Percentiles rank a stretch among this genome's conserved stretches.
phyloP scores from a whole-genome alignment of 2,113 vertebrate genomes.

The Puma concolor region DNA sequence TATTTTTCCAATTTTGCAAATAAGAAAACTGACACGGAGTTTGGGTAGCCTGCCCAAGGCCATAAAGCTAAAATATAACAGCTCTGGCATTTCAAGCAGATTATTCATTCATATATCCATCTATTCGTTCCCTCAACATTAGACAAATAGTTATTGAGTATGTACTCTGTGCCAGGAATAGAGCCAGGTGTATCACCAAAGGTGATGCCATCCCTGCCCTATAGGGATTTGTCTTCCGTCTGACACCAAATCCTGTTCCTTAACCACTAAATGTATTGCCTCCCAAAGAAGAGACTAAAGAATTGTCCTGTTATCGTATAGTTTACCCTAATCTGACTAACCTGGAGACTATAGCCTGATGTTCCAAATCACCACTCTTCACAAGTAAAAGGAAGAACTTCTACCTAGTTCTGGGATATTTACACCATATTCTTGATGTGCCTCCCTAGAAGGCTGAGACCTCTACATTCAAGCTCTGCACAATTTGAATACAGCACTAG shows the following conservation, averaged over 20 bases:
- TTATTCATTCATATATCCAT: not conserved
- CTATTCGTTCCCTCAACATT: not conserved
- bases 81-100: not conserved
- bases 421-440: not conserved
- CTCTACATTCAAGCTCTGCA: not conserved
- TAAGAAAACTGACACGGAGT: not conserved
- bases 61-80: not conserved
- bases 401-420: not conserved
- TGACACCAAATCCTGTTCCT: not conserved
- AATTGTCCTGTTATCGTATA: not conserved
- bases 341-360: not conserved
- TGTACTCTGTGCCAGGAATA: not conserved
- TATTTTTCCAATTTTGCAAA: conserved; percentile 33
- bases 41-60: not conserved
- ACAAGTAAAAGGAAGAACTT: not conserved
- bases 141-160: not conserved
- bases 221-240: not conserved
- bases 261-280: not conserved
- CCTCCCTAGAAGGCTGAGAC: not conserved
- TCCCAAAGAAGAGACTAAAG: not conserved
- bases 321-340: not conserved
- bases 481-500: not conserved
- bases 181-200: not conserved
- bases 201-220: not conserved
- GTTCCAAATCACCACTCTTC: not conserved